Evolutionary conservation across 1,140 invertebrate species (phyloP).

Genomic region (Zaprionus kolodkinae): DNA sequence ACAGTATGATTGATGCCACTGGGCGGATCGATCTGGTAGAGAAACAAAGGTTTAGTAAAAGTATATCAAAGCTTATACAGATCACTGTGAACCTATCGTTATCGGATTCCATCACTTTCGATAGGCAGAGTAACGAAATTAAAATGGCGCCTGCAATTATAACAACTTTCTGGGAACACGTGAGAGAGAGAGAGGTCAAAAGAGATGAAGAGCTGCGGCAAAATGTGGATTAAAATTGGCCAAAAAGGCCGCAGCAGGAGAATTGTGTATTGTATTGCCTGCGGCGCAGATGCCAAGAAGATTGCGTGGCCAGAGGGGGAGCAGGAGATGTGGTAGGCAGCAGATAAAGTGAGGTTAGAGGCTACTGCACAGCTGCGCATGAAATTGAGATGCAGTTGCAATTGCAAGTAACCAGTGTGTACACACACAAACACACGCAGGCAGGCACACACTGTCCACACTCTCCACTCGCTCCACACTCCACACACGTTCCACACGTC

Average conservation of each 20-base stretch:
- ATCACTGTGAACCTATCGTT: no score
- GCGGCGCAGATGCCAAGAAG: conserved; percentile 26
- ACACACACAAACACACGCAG: conserved; percentile 10
- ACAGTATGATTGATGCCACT: conserved; percentile 59
- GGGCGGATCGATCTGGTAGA: background rate
- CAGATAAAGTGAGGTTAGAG: background rate
- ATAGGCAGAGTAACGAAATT: background rate
- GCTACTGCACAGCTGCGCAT: conserved; percentile 52
- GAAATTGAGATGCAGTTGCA: conserved; percentile 53
- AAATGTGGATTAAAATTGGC: conserved; percentile 17
- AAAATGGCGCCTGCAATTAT: conserved; percentile 48
- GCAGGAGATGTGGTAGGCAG: background rate
- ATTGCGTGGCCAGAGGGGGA: conserved; percentile 12
- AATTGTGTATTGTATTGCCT: background rate
- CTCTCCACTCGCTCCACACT: conserved; percentile 24
- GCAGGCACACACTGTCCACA: conserved; percentile 22
- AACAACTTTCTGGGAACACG: conserved; percentile 54
- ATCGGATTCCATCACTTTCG: background rate
- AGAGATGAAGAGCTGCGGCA: conserved; percentile 43
- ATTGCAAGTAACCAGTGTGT: conserved; percentile 7
- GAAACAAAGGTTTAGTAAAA: no score
- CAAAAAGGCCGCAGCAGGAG: conserved; percentile 12
- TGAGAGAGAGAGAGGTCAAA: conserved; percentile 63
- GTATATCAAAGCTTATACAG: no score
- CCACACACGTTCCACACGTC: conserved; percentile 53